These are phyloP conservation scores for Drosophila biarmipes DNA, from an alignment of 1,140 invertebrate species.

Conservation along the genomic window DNA sequence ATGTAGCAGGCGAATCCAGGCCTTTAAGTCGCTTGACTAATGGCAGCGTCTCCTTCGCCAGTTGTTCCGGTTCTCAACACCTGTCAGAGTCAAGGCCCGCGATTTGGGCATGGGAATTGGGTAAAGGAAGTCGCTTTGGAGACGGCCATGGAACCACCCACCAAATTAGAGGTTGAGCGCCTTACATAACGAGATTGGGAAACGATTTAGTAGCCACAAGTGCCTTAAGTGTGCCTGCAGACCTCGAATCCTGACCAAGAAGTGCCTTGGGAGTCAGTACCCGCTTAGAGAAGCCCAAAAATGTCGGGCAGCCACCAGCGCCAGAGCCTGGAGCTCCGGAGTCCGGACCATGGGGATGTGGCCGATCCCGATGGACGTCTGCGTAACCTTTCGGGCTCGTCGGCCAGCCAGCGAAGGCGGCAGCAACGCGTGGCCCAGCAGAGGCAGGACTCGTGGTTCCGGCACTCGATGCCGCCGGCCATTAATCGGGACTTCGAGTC, in stretches of 20 bases:
- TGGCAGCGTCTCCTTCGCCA: slow-evolving; percentile 42
- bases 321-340: slow-evolving; percentile 68
- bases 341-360: slow-evolving; percentile 15
- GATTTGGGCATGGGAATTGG: slow-evolving; percentile 26
- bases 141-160: slow-evolving; percentile 26
- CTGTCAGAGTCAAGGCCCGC: slow-evolving; percentile 58
- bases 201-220: slow-evolving; percentile 35
- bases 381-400: slow-evolving; percentile 27
- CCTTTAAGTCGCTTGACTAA: slow-evolving; percentile 39
- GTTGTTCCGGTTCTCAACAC: slow-evolving; percentile 75
- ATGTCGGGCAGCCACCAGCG: slow-evolving; percentile 61
- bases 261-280: slow-evolving; percentile 53
- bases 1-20: slow-evolving; percentile 37
- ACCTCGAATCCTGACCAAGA: slow-evolving; percentile 24
- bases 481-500: slow-evolving; percentile 76
- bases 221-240: slow-evolving; percentile 56
- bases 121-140: slow-evolving; percentile 22
- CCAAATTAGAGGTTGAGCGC: slow-evolving; percentile 47
- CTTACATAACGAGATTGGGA: slow-evolving; percentile 62
- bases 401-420: slow-evolving; percentile 55
- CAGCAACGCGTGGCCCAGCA: slow-evolving; percentile 65
- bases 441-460: slow-evolving; percentile 78
- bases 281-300: slow-evolving; percentile 3
- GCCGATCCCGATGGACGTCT: slow-evolving; percentile 31
- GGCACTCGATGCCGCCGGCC: slow-evolving; percentile 78